Conservation (phyloP, 2,113 vertebrate genomes). For the Calcarius ornatus region DNA sequence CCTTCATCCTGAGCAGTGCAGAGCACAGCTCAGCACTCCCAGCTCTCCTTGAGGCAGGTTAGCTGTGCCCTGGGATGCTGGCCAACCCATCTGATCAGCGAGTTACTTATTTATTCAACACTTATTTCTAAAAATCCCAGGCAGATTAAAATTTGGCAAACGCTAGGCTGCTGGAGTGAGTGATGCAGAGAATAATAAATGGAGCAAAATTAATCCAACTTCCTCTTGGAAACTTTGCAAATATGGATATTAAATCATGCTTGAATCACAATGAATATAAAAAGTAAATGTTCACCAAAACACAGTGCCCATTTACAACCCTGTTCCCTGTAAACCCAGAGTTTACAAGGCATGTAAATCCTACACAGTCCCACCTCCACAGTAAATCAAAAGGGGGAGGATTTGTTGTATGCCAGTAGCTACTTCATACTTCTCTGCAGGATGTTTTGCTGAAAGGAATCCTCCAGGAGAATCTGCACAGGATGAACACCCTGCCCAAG, state of each 20-base stretch:
- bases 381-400: background rate
- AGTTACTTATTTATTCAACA: conserved; percentile 16
- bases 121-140: background rate
- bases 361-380: background rate
- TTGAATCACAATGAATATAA: background rate
- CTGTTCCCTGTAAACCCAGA: background rate
- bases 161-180: background rate
- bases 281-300: background rate
- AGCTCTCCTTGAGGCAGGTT: background rate
- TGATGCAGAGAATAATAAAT: background rate
- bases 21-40: background rate
- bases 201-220: background rate
- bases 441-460: background rate
- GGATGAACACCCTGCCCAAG: background rate
- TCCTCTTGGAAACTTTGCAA: conserved; percentile 13
- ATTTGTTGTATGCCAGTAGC: background rate
- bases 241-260: background rate
- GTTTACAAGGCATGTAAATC: background rate
- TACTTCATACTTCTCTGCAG: background rate
- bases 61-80: background rate
- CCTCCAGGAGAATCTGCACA: background rate
- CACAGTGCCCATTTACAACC: background rate
- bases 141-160: conserved; percentile 25
- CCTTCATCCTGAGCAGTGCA: background rate
- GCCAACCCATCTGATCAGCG: background rate